phyloP scores from a whole-genome alignment of 2,797 vertebrate species.

The Selene dorsalis region DNA sequence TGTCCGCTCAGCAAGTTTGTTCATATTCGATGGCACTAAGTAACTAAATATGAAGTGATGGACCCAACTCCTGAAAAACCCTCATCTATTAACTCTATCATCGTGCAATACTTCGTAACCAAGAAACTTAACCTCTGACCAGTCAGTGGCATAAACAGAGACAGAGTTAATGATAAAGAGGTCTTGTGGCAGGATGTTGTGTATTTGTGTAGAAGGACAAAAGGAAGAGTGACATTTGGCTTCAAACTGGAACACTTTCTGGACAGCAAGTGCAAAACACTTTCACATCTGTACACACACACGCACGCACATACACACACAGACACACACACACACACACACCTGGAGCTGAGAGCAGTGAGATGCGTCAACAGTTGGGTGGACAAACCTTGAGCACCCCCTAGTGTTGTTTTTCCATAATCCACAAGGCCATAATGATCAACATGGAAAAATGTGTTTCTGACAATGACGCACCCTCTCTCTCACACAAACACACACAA shows the following conservation, averaged over 20 bases:
- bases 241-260: constrained; percentile 41
- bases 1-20: constrained; percentile 73
- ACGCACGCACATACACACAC: neutral
- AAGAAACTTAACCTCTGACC: constrained; percentile 71
- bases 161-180: constrained; percentile 78
- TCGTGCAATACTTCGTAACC: constrained; percentile 64
- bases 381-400: constrained; percentile 81
- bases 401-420: constrained; percentile 72
- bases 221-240: constrained; percentile 49
- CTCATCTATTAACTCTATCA: constrained; percentile 78
- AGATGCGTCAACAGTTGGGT: constrained; percentile 62
- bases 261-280: constrained; percentile 48
- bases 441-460: constrained; percentile 20
- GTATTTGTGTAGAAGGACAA: constrained; percentile 25
- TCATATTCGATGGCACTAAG: constrained; percentile 59
- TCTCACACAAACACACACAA: neutral
- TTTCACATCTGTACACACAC: constrained; percentile 27
- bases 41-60: constrained; percentile 67
- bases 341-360: constrained; percentile 10
- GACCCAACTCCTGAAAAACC: constrained; percentile 49
- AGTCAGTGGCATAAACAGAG: constrained; percentile 38
- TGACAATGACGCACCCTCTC: neutral
- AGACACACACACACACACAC: neutral
- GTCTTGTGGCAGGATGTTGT: constrained; percentile 68
- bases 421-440: constrained; percentile 26